Evolutionary conservation across 2,888 invertebrate genomes (phyloP), one percentile per base, ranked within the genome.

Genomic region (Agonum fuliginosum): DNA sequence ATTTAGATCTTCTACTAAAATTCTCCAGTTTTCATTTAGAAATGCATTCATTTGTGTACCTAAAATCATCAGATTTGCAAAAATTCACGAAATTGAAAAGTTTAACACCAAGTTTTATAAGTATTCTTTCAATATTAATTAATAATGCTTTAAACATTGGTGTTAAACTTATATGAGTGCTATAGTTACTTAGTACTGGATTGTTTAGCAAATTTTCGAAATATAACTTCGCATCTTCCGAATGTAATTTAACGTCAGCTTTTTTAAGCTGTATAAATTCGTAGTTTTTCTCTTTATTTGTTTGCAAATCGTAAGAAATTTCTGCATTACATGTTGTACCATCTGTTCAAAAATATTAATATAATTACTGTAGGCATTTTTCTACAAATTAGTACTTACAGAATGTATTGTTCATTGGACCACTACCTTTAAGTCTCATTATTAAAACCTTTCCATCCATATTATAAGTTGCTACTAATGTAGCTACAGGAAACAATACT

Each of bases 31-130:
- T 34, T 75, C 75, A 48, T 75, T 75, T 51, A 75, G 27, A 51
- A 75, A 75, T 10, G 20, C 10, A 62, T 75, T 75, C 65, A 75
- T 75, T 22, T 75, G 75, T n/a, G 48, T 48, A 67, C 75, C 75
- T 75, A 51, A 37, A 75, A 75, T 3, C n/a, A n/a, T n/a, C 5
- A 20, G 37, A 37, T 22, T 22, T 54, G n/a, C 19, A 19, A 14
- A 22, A 8, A 54, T 22, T 54, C 34, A 24, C 3, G 3, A 24
- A 30, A 34, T 20, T 46, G 22, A 46, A 24, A 14, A 22, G 8
- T 19, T 20, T 6, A 62, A 1, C 6, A 30, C 8, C 10, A 65
- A n/a, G n/a, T n/a, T n/a, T 67, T 43, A 69, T 43, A 20, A 34
- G n/a, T n/a, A n/a, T n/a, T n/a, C n/a, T n/a, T n/a, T n/a, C 4